Conservation (phyloP, 2,797 vertebrate genomes). For the Thunnus albacares region DNA sequence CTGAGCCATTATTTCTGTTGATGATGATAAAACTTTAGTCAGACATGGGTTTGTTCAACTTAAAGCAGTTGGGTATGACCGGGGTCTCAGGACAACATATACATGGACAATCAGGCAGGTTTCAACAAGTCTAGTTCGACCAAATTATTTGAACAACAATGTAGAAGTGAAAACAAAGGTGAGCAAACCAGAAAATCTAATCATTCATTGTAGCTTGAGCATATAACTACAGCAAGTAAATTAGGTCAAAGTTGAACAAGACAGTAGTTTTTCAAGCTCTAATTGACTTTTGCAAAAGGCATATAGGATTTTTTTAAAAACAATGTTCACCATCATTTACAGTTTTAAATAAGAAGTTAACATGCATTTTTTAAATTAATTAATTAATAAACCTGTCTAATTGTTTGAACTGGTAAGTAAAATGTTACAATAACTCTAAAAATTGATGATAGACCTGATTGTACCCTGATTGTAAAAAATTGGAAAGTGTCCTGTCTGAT, state of each 20-base stretch:
- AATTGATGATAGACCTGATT: too few relatives aligned
- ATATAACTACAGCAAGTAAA: neutral
- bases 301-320: neutral
- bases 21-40: conserved; percentile 24
- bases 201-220: neutral
- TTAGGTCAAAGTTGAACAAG: neutral
- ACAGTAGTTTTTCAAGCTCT: neutral
- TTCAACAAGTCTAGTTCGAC: conserved; percentile 17
- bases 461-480: too few relatives aligned
- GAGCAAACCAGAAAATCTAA: conserved; percentile 16
- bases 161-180: conserved; percentile 6
- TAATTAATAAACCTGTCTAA: neutral
- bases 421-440: neutral
- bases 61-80: conserved; percentile 1
- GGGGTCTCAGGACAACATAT: conserved; percentile 10
- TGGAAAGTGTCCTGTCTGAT: too few relatives aligned
- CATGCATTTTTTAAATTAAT: neutral
- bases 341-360: neutral
- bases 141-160: conserved; percentile 3
- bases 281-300: neutral
- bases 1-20: conserved; percentile 27
- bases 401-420: neutral
- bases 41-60: neutral
- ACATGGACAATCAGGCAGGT: conserved; percentile 1
- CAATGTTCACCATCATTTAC: neutral